Evolutionary conservation across 2,113 vertebrate species (phyloP), one percentile per base, ranked within the genome.

Genomic region (Turdus rufiventris): DNA sequence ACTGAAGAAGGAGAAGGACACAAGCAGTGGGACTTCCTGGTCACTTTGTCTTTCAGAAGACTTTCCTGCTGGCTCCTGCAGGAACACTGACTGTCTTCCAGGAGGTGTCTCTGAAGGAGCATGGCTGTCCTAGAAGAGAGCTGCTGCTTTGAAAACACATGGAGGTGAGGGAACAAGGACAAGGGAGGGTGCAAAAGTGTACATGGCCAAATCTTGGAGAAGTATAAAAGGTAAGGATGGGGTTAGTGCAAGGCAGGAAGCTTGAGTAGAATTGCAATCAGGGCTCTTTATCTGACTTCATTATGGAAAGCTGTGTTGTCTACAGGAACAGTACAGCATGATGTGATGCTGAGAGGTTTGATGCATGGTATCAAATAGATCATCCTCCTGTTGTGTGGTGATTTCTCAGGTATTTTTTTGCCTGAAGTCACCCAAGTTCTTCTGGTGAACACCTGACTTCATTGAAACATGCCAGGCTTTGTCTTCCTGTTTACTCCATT

Each of bases 181-280:
- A 60, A 50, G 14, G 12, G 16, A 24, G 33, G 12, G 5, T 57
- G 25, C 26, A 82, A 85, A 34, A 82, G 10, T 38, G 48, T 72
- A 12, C 25, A 16, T 0, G 2, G 21, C 28, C 23, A 40, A 47
- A 40, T 60, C 48, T 51, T 2, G 0, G 53, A 62, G 15, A 58
- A 61, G 2, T 11, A 4, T 38, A 5, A 8, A 58, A 66, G 53
- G 5, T 31, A 29, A 47, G 12, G 26, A 29, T 18, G 34, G 54
- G 72, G 36, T 48, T 1, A 8, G 47, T 21, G 36, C 25, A 26
- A 10, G 25, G 15, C 48, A 82, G 57, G 29, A 85, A 28, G 20
- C 61, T 62, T 78, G 20, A 89, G 38, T 6, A 60, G 53, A 79
- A 47, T 51, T 84, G 11, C 18, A 47, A 21, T 38, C 19, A 56